Evolutionary conservation across 2,113 vertebrate species (phyloP), one percentile per base, ranked within the genome.

Genomic region (Hemibagrus wyckioides): DNA sequence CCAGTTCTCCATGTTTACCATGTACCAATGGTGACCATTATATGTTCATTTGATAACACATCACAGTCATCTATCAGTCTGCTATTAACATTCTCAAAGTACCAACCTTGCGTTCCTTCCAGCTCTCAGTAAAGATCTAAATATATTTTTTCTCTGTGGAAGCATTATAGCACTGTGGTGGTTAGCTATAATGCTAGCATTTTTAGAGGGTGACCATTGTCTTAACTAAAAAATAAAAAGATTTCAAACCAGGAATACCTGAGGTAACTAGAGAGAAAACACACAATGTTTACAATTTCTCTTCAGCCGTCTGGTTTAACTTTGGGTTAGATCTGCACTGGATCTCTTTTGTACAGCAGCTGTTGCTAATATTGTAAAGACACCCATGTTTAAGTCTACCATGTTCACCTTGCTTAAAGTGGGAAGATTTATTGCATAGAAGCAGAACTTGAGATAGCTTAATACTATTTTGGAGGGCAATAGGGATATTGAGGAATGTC

Each of bases 71-170:
- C 13, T 81, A 33, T 81, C 23, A 59, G 54, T 85, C 54, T 80
- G 36, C 85, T 87, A 80, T 73, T 85, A 88, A 44, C 57, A 82
- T 83, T 91, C 82, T 80, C 82, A 86, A 57, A 80, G 79, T 88
- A 88, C 80, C 87, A 86, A 50, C 36, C 15, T 90, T 57, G 39
- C 75, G 91, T 88, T 89, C 0, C 61, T 92, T 92, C 89, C 65
- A 91, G 87, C 87, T 89, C 77, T 93, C 89, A 92, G 86, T 89
- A 92, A 93, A 92, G 86, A 75, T 85, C 44, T 77, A 85, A 88
- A 87, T 82, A 39, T 84, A 87, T 88, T 92, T 91, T 86, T 80
- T 56, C 36, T 85, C 36, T 50, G 15, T 50, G 33, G 59, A 36
- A 30, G 65, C 65, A 63, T n/a, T 65, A 15, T 28, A 25, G 23